A percentile compares a stretch with the other conserved stretches of the same genome.
These are phyloP conservation scores for Bombus cullumanus DNA, from an alignment of 1,140 invertebrate species.

Conservation along the genomic window DNA sequence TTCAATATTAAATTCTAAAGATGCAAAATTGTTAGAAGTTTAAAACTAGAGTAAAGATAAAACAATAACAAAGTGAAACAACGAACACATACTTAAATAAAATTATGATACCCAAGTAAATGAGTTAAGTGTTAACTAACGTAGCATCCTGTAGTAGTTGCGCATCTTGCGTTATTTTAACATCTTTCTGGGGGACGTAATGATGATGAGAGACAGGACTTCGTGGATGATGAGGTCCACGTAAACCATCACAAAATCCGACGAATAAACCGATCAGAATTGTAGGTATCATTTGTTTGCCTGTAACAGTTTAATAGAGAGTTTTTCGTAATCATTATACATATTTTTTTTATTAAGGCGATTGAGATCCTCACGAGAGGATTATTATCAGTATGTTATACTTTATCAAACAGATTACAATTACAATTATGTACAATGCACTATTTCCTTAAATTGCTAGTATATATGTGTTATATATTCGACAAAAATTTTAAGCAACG, in stretches of 20 bases:
- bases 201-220: conserved; percentile 85
- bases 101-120: background rate
- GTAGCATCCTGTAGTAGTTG: conserved; percentile 86
- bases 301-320: conserved; percentile 39
- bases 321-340: background rate
- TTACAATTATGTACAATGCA: background rate
- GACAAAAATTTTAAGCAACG: background rate
- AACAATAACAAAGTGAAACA: background rate
- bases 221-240: conserved; percentile 90
- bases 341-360: background rate
- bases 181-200: conserved; percentile 76
- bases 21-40: background rate
- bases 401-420: background rate
- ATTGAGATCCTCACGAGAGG: background rate
- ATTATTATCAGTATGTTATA: background rate
- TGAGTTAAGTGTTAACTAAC: conserved; percentile 30
- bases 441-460: too few species aligned
- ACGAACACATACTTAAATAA: background rate
- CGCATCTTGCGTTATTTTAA: conserved; percentile 86
- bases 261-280: conserved; percentile 63
- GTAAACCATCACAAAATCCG: conserved; percentile 62
- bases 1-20: too few species aligned
- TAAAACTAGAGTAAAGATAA: background rate
- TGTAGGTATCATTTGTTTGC: conserved; percentile 68
- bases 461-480: too few species aligned